Evolutionary conservation across 2,888 invertebrate species (phyloP).

Genomic region (Phaedon cochleariae): DNA sequence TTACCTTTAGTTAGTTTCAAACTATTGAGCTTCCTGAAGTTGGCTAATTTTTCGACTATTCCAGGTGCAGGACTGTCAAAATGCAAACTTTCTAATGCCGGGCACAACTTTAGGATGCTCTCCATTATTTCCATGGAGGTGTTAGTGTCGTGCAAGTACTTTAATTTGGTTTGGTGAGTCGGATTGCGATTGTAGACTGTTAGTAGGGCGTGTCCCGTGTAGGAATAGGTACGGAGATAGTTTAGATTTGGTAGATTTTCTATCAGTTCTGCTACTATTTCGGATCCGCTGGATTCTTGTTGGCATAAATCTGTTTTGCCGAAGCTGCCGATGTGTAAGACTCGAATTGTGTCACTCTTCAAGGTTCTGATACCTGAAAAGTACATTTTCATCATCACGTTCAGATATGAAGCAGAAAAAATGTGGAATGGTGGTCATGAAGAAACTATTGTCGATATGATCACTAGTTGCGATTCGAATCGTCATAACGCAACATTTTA

Average conservation of each 20-base stretch:
- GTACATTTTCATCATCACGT: no score
- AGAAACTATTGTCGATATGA: no score
- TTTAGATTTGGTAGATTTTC: conserved; percentile 71
- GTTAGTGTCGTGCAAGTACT: conserved; percentile 73
- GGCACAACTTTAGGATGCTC: conserved; percentile 70
- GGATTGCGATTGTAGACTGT: conserved; percentile 66
- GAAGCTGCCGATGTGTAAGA: conserved; percentile 73
- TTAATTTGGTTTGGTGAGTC: conserved; percentile 70
- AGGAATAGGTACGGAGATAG: conserved; percentile 73
- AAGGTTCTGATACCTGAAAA: conserved; percentile 60
- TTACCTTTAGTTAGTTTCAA: conserved; percentile 60
- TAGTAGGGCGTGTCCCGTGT: conserved; percentile 70
- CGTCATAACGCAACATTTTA: no score
- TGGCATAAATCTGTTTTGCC: conserved; percentile 76
- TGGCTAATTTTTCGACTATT: conserved; percentile 64
- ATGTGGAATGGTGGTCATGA: no score
- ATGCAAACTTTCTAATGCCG: conserved; percentile 71
- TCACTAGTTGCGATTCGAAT: no score
- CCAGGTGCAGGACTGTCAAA: conserved; percentile 65
- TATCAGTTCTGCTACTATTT: conserved; percentile 71
- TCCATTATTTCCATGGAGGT: conserved; percentile 69
- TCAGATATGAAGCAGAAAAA: no score
- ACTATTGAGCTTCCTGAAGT: conserved; percentile 65
- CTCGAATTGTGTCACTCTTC: conserved; percentile 64
- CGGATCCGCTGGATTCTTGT: conserved; percentile 50